Base-by-base conservation (phyloP, 2,888 invertebrate genomes). In the Apoderus coryli region DNA sequence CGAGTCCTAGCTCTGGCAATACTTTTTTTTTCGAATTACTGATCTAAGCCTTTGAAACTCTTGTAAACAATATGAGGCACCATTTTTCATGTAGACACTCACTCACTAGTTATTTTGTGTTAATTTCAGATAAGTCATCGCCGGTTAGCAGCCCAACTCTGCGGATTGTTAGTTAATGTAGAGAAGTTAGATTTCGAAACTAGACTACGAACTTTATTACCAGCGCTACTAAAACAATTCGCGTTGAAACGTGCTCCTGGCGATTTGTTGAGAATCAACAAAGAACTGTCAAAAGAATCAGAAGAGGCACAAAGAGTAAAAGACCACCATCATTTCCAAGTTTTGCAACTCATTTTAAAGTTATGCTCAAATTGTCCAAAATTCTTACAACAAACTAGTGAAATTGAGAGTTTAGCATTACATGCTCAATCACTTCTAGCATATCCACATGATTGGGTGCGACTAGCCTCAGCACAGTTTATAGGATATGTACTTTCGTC, bases 401-500 rank as follows among this genome's bases (percentile, higher is more conserved):
- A 65, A 27, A 58, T 67, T 3, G 69, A 78, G 36, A 67, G 67
- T 35, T 56, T 77, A 44, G 64, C 67, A 29, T 72, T 72, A 49
- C 67, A 73, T 47, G 69, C 74, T 44, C 79, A 84, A 54, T 64
- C 63, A 10, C 65, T 85, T 24, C 53, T 92, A 10, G 73, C 68
- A 0, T 76, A 92, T 54, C 79, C 84, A 9, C 90, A 92, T 51
- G 67, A 74, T 16, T 89, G 89, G 89, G 84, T 92, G 0, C 69
- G 89, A 31, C 60, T 85, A 25, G 69, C 71, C 34, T 69, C 86
- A 0, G 69, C 76, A 0, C 82, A 85, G 52, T 65, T 88, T 37
- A 56, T 90, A 24, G 78, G 80, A 0, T 65, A 72, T 26, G 63
- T 89, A 28, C 59, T 92, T 31, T 61, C 70, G 1, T 57, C 65